Evolutionary conservation across 2,113 vertebrate species (phyloP).

Genomic region (Salminus brasiliensis): DNA sequence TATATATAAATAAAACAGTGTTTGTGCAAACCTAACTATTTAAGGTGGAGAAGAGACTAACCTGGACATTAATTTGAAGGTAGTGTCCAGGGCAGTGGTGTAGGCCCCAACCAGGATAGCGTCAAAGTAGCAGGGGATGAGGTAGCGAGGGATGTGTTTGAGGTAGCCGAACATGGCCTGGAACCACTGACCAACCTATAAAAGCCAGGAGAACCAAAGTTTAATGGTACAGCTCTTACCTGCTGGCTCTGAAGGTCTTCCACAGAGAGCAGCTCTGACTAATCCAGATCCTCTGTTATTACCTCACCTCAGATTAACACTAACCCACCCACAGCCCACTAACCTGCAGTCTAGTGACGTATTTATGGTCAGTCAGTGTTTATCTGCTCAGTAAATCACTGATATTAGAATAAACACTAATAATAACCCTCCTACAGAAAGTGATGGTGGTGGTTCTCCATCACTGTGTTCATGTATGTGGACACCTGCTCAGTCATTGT

Average conservation of each 20-base stretch:
- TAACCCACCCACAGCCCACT: too few relatives aligned
- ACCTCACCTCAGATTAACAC: background rate
- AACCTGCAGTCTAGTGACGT: too few relatives aligned
- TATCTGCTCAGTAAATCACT: too few relatives aligned
- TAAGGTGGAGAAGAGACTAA: constrained; percentile 55
- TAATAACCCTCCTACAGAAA: too few relatives aligned
- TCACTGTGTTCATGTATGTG: too few relatives aligned
- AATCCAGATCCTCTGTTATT: background rate
- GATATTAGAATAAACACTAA: too few relatives aligned
- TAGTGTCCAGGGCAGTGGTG: constrained; percentile 84
- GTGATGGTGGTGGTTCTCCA: too few relatives aligned
- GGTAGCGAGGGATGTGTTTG: constrained; percentile 94
- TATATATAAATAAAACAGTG: too few relatives aligned
- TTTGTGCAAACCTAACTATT: too few relatives aligned
- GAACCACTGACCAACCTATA: constrained; percentile 93
- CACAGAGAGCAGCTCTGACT: background rate
- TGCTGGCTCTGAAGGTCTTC: background rate
- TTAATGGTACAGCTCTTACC: background rate
- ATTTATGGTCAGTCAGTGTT: too few relatives aligned
- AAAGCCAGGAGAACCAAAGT: background rate
- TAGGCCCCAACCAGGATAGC: constrained; percentile 91
- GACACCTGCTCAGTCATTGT: too few relatives aligned
- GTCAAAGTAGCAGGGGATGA: constrained; percentile 96
- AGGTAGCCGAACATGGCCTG: constrained; percentile 90
- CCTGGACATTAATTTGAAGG: constrained; percentile 92